Evolutionary conservation across 2,113 vertebrate species (phyloP).

Genomic region (Pituophis catenifer): DNA sequence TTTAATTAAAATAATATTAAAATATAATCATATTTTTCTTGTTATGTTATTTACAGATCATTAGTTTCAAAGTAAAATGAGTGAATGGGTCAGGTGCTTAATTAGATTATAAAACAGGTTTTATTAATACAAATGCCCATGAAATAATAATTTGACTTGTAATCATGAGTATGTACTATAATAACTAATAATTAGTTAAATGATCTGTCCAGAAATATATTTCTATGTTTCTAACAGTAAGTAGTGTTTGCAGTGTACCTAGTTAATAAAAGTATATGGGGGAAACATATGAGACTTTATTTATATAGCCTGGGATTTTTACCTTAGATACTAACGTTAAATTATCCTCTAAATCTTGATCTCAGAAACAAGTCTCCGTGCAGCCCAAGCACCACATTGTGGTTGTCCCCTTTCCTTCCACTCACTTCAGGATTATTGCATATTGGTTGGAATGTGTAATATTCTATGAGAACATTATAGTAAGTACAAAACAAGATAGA

Average conservation of each 20-base stretch:
- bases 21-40: neutral
- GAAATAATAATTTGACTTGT: neutral
- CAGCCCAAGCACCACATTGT: neutral
- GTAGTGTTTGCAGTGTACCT: neutral
- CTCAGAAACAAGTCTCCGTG: neutral
- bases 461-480: neutral
- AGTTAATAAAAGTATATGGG: neutral
- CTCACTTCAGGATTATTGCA: neutral
- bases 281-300: neutral
- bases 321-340: neutral
- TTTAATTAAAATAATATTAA: neutral
- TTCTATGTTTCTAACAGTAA: neutral
- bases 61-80: neutral
- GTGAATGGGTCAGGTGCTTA: neutral
- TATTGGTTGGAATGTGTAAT: neutral
- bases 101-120: neutral
- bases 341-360: neutral
- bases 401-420: neutral
- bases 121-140: neutral
- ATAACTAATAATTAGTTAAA: neutral
- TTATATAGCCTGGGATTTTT: neutral
- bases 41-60: neutral
- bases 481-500: neutral
- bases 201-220: neutral
- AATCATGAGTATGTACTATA: neutral